Evolutionary conservation across 2,888 invertebrate genomes (phyloP).

Genomic region (Drosophila pullipes): DNA sequence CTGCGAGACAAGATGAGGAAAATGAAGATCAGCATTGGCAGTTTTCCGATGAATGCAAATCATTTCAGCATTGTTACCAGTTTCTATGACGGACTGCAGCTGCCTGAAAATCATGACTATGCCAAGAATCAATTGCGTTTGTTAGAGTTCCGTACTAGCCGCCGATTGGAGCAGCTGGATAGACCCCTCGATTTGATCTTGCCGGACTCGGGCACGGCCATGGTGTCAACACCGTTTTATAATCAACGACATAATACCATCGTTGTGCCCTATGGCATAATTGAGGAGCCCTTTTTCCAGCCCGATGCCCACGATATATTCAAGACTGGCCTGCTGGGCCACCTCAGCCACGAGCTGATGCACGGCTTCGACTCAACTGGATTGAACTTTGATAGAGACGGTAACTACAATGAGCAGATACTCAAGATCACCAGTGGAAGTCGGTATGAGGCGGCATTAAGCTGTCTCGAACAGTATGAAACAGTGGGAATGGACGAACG

Average conservation of each 20-base stretch:
- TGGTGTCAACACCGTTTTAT: conserved; percentile 70
- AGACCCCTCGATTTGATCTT: conserved; percentile 24
- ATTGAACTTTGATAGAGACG: conserved; percentile 55
- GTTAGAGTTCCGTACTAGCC: conserved; percentile 49
- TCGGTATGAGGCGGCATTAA: conserved; percentile 15
- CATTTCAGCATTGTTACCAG: conserved; percentile 34
- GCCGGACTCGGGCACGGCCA: conserved; percentile 35
- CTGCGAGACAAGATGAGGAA: conserved; percentile 52
- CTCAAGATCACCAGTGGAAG: conserved; percentile 31
- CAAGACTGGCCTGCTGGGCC: conserved; percentile 74
- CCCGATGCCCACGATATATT: conserved; percentile 61
- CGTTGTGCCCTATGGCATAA: conserved; percentile 72
- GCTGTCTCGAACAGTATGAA: conserved; percentile 52
- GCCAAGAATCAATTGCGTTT: conserved; percentile 68
- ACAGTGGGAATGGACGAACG: conserved; percentile 73
- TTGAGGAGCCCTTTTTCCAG: conserved; percentile 66
- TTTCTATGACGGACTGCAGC: conserved; percentile 58
- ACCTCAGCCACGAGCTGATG: conserved; percentile 80
- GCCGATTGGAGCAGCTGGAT: conserved; percentile 22
- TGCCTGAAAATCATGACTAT: conserved; percentile 49
- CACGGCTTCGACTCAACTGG: conserved; percentile 76
- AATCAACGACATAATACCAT: conserved; percentile 71
- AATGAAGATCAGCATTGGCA: conserved; percentile 77
- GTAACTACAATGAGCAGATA: conserved; percentile 44
- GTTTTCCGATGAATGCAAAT: conserved; percentile 57